These are phyloP conservation scores for Saimiri boliviensis DNA, from an alignment of 2,113 vertebrate species.

Conservation along the genomic window DNA sequence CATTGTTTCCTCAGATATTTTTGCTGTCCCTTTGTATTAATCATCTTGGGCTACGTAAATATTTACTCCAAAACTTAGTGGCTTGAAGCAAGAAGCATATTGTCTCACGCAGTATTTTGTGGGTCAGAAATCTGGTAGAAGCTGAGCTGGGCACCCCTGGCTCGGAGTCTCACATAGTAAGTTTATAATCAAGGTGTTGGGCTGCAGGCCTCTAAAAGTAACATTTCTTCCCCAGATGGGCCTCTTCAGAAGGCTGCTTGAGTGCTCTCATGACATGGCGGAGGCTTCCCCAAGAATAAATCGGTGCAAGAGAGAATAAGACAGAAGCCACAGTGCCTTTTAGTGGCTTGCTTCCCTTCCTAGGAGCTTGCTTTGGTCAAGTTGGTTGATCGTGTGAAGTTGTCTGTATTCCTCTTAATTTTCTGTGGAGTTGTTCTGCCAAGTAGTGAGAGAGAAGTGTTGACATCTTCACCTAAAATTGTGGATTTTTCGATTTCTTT, in stretches of 20 bases:
- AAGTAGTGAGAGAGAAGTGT: not conserved
- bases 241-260: no score
- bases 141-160: not conserved
- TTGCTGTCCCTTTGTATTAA: not conserved
- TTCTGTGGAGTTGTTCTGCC: not conserved
- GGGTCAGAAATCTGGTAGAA: not conserved
- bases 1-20: not conserved
- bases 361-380: not conserved
- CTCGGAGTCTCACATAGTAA: not conserved
- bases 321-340: not conserved
- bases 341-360: not conserved
- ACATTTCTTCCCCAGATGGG: no score
- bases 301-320: not conserved
- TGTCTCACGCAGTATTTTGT: not conserved
- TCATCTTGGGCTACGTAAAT: not conserved
- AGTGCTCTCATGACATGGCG: not conserved
- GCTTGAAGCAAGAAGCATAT: not conserved
- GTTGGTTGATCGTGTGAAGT: not conserved
- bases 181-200: not conserved
- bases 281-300: no score
- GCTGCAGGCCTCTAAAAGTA: not conserved
- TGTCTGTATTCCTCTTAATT: not conserved
- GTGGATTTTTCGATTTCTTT: rapidly evolving
- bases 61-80: not conserved
- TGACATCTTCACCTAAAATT: rapidly evolving